Conservation (phyloP, 2,113 vertebrate genomes). For the Hyla sarda region DNA sequence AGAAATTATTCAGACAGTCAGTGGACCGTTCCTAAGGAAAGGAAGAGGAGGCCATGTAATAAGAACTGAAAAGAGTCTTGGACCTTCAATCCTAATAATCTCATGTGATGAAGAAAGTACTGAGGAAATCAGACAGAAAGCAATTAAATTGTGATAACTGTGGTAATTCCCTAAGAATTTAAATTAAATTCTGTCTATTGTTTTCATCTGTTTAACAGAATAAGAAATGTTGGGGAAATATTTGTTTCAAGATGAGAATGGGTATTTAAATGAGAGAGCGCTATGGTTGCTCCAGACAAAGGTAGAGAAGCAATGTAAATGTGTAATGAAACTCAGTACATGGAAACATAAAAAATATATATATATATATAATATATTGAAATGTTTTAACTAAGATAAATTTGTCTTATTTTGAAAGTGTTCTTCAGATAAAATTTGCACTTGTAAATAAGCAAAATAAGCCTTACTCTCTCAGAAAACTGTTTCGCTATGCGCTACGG, state of each 20-base stretch:
- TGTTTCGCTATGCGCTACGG: no score
- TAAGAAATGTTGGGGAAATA: constrained; percentile 1
- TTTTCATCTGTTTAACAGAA: constrained; percentile 32
- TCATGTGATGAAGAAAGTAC: constrained; percentile 49
- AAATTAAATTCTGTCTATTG: constrained; percentile 47
- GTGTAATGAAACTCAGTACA: not conserved
- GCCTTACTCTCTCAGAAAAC: no score
- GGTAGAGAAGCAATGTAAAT: not conserved
- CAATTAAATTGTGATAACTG: constrained; percentile 67
- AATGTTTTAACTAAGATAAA: not conserved
- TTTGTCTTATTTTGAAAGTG: no score
- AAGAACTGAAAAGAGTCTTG: constrained; percentile 55
- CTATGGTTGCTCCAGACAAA: not conserved
- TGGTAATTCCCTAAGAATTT: constrained; percentile 69
- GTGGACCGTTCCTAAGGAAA: constrained; percentile 51
- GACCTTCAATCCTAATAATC: constrained; percentile 62
- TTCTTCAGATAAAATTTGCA: no score
- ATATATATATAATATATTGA: not conserved
- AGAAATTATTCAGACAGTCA: not conserved
- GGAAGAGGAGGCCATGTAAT: constrained; percentile 46
- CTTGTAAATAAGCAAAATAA: no score
- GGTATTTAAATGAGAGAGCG: constrained; percentile 14
- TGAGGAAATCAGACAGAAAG: constrained; percentile 62
- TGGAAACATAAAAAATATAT: not conserved
- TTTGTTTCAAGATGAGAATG: not conserved